These are phyloP conservation scores for Cottus gobio DNA, from an alignment of 2,113 vertebrate species.

Conservation along the genomic window DNA sequence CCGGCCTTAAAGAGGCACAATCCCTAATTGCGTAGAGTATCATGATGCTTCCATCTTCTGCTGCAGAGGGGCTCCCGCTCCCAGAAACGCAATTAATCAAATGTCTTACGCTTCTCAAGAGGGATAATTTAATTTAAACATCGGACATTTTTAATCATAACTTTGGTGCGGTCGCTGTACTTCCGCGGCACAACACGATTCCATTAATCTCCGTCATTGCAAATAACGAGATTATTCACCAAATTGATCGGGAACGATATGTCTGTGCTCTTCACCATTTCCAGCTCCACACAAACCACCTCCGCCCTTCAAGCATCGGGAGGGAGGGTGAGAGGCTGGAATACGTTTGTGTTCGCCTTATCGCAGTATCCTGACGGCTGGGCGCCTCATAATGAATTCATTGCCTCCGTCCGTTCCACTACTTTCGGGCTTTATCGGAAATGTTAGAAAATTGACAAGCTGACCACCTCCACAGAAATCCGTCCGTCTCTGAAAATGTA, in stretches of 20 bases:
- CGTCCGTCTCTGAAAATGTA: constrained; percentile 66
- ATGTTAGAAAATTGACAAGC: constrained; percentile 74
- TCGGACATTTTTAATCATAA: constrained; percentile 23
- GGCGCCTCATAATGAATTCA: constrained; percentile 71
- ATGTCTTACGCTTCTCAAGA: not conserved
- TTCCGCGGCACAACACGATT: constrained; percentile 1
- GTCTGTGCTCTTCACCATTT: constrained; percentile 31
- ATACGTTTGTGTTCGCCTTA: constrained; percentile 51
- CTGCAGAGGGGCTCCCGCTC: not conserved
- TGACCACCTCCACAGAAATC: constrained; percentile 72
- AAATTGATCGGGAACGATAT: constrained; percentile 40
- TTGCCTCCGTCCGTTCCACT: constrained; percentile 50
- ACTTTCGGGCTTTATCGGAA: constrained; percentile 52
- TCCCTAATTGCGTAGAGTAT: not conserved
- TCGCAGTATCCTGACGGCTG: constrained; percentile 53
- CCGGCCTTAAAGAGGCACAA: not conserved
- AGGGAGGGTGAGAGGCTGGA: constrained; percentile 8
- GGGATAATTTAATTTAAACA: constrained; percentile 27
- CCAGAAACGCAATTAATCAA: constrained; percentile 31
- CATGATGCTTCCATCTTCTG: not conserved
- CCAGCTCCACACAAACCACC: constrained; percentile 23
- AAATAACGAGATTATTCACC: constrained; percentile 32
- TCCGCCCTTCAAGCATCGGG: constrained; percentile 17
- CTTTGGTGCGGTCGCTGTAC: constrained; percentile 2
- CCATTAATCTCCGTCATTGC: constrained; percentile 37